phyloP scores from a whole-genome alignment of 2,888 invertebrate genomes.

The Nipponacmea schrenckii region DNA sequence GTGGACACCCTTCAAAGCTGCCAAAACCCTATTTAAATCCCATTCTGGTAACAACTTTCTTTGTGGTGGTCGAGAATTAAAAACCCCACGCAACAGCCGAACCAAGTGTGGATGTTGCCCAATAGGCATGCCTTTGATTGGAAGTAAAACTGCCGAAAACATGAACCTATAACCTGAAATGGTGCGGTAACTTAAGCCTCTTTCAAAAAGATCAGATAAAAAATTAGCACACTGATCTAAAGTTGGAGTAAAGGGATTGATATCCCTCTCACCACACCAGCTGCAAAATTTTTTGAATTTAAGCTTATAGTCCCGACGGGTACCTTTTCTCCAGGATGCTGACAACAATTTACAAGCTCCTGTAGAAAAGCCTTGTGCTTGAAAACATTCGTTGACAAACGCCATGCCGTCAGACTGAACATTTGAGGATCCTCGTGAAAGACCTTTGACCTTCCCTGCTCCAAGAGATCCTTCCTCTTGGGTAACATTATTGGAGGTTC shows the following conservation, averaged over 20 bases:
- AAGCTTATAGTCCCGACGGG: no score
- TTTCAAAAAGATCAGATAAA: background rate
- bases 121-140: background rate
- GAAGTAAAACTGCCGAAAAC: background rate
- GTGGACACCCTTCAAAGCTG: no score
- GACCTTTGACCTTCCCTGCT: no score
- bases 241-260: conserved; percentile 23
- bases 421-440: no score
- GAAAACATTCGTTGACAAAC: no score
- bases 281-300: conserved; percentile 27
- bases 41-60: background rate
- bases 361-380: no score
- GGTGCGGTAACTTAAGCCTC: background rate
- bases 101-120: background rate
- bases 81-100: background rate
- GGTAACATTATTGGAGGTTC: no score
- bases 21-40: no score
- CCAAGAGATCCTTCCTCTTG: no score
- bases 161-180: background rate
- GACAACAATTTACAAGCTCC: no score
- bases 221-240: background rate
- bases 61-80: background rate
- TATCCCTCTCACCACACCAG: conserved; percentile 33
- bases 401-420: no score
- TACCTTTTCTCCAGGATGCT: no score